Base-by-base conservation (phyloP, 2,888 invertebrate genomes). In the Tineola bisselliella region DNA sequence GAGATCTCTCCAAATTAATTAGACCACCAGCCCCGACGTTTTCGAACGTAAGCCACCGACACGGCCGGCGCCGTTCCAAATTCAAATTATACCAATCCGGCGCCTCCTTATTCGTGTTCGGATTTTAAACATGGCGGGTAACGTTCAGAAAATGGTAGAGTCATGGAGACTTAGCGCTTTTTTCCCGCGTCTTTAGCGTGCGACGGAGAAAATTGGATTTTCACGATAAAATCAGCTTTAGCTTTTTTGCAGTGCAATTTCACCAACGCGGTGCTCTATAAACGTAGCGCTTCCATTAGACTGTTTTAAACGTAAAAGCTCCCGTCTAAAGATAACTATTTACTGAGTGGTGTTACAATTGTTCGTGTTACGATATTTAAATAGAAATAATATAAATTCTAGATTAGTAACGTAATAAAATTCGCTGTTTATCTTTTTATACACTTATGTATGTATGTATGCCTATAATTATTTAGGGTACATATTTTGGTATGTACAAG, bases 31-130 rank as follows among this genome's bases (percentile, higher is more conserved):
- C 73, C 74, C 69, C 66, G 65, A 63, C 74, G 71, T 71, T 72
- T 67, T 25, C 56, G 33, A 31, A 19, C 59, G 59, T 38, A 11
- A 38, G 71, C 69, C 66, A 68, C 72, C 74, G 72, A 72, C 76
- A 75, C 79, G 77, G 75, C 70, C 72, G 76, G 78, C 79, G 78
- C 74, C 80, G 80, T 79, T 83, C 80, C 71, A 84, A 84, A 87
- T 87, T 87, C 83, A 87, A 87, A 87, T 87, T 84, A 87, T 83
- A 84, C 87, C 84, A 83, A 86, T 84, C 82, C 77, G 82, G 86
- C 81, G 84, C 87, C 87, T 86, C 87, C 87, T 87, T 75, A 87
- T 84, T 84, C 87, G 83, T 87, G 87, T 87, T 82, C 79, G 66
- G 71, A 70, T 77, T 78, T 84, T 78, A 78, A 84, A 87, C 86